A percentile compares a stretch with the other conserved stretches of the same genome.
Conservation (phyloP, 2,888 invertebrate species). For the Heliconius erato region DNA sequence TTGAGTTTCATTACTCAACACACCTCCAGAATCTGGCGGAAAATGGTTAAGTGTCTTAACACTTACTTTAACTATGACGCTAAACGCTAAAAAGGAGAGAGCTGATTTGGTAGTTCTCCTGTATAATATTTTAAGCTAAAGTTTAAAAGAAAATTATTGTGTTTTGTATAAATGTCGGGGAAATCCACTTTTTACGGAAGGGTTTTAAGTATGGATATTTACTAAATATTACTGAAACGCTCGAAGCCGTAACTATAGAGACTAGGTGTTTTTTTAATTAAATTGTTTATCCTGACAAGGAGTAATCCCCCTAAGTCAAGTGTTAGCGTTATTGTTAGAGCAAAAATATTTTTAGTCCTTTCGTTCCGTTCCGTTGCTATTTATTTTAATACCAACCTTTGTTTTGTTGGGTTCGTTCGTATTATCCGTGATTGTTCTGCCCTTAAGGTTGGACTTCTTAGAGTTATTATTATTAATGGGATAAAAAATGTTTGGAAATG, state of each 20-base stretch:
- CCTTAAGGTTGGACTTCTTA: not conserved
- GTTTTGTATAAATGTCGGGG: not conserved
- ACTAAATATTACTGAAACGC: conserved; percentile 15
- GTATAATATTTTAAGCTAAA: too few relatives aligned
- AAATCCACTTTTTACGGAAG: conserved; percentile 20
- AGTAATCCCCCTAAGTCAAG: conserved; percentile 44
- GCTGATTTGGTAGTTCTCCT: too few relatives aligned
- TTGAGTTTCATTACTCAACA: too few relatives aligned
- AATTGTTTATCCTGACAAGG: conserved; percentile 45
- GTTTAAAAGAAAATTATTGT: not conserved
- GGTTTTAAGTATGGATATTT: not conserved
- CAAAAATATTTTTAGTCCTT: conserved; percentile 37
- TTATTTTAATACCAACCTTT: conserved; percentile 26
- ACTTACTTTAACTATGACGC: too few relatives aligned
- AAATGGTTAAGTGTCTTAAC: too few relatives aligned
- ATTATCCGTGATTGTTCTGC: not conserved
- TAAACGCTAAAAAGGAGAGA: too few relatives aligned
- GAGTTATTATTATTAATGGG: not conserved
- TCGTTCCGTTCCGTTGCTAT: not conserved
- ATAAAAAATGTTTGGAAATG: not conserved
- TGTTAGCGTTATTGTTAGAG: conserved; percentile 41
- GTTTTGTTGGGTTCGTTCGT: conserved; percentile 24
- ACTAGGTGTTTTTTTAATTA: conserved; percentile 46
- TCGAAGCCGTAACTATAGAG: conserved; percentile 35
- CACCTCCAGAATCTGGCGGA: too few relatives aligned